phyloP scores from a whole-genome alignment of 2,113 vertebrate species.

The Ammospiza nelsoni region DNA sequence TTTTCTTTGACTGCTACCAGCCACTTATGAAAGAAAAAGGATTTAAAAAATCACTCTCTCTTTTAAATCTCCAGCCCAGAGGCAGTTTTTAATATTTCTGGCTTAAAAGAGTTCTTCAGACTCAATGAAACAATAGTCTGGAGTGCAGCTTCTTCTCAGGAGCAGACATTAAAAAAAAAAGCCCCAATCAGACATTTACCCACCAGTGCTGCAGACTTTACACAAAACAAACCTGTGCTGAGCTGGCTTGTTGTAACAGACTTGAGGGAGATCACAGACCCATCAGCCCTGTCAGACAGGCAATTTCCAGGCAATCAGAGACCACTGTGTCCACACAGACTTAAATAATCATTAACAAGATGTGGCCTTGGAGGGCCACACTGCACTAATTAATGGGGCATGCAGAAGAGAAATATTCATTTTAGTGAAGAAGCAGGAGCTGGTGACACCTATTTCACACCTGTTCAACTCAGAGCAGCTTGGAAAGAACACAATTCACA shows the following conservation, averaged over 20 bases:
- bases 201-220: conserved; percentile 42
- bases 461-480: neutral
- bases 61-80: neutral
- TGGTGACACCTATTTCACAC: neutral
- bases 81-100: conserved; percentile 30
- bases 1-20: conserved; percentile 1
- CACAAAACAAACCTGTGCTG: conserved; percentile 50
- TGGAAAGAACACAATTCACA: neutral
- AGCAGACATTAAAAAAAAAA: conserved; percentile 22
- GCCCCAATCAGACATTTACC: conserved; percentile 22
- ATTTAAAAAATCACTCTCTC: neutral
- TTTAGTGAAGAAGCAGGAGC: neutral
- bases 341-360: neutral
- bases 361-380: neutral
- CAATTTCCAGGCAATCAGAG: neutral
- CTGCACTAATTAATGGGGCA: neutral
- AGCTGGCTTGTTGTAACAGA: neutral
- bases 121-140: conserved; percentile 46
- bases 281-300: neutral
- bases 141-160: conserved; percentile 23
- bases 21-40: neutral
- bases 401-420: neutral
- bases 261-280: conserved; percentile 4
- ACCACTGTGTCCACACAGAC: neutral
- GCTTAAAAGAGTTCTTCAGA: conserved; percentile 19